Evolutionary conservation across 2,113 vertebrate genomes (phyloP).

Genomic region (Hydrolagus affinis): DNA sequence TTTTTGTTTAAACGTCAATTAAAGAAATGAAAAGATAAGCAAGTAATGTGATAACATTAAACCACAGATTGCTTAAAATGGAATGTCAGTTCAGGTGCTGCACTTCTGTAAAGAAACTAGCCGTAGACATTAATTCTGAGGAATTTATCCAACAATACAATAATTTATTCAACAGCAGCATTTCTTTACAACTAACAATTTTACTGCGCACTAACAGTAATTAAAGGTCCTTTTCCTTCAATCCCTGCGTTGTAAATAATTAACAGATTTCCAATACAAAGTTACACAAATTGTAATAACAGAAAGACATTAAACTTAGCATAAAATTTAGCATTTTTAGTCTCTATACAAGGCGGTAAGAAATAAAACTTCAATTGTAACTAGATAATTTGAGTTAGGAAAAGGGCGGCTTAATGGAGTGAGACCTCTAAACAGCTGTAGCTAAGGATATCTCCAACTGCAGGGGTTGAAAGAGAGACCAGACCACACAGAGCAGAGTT

Average conservation of each 20-base stretch:
- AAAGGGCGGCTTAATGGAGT: not conserved
- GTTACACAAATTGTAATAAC: conserved; percentile 16
- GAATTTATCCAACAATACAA: not conserved
- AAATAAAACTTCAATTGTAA: not conserved
- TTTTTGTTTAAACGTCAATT: not conserved
- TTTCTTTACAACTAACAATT: not conserved
- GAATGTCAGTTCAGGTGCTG: not conserved
- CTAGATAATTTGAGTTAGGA: not conserved
- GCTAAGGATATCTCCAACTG: not conserved
- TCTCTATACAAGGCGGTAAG: not conserved
- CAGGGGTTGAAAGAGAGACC: not conserved
- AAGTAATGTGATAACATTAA: not conserved
- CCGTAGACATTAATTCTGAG: not conserved
- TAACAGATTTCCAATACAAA: conserved; percentile 35
- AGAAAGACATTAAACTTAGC: conserved; percentile 30
- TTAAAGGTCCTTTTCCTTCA: conserved; percentile 35
- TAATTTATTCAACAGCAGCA: not conserved
- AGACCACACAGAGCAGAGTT: not conserved
- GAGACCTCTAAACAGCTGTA: not conserved
- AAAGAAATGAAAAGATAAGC: conserved; percentile 15
- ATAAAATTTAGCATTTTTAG: conserved; percentile 15
- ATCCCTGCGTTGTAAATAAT: conserved; percentile 33
- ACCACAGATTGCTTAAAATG: not conserved
- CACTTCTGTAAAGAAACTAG: not conserved
- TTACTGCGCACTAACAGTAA: not conserved